These are phyloP conservation scores for Plecotus auritus DNA, from an alignment of 2,113 vertebrate species.

Conservation along the genomic window DNA sequence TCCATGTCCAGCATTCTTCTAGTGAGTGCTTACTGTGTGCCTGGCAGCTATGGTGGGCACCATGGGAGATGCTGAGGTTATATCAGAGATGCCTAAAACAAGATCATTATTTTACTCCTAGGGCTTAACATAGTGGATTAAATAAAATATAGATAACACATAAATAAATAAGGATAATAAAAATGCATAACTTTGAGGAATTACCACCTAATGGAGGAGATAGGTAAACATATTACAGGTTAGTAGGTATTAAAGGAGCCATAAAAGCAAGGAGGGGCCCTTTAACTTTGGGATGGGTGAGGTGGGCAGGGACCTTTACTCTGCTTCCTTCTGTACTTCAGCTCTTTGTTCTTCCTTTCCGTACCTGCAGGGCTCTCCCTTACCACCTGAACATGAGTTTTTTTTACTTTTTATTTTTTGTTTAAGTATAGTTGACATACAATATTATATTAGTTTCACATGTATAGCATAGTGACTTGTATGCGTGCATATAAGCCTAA, in stretches of 20 bases:
- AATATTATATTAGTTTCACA: neutral
- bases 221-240: neutral
- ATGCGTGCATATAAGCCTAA: too few relatives aligned
- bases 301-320: neutral
- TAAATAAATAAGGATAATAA: slow-evolving; percentile 13
- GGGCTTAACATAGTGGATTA: neutral
- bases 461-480: neutral
- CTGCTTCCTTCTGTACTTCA: neutral
- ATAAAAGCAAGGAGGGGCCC: neutral
- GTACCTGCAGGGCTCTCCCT: neutral
- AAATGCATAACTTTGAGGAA: neutral
- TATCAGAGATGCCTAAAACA: neutral
- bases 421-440: neutral
- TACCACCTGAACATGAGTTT: neutral
- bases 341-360: neutral
- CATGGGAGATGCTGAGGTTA: neutral
- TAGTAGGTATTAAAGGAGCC: neutral
- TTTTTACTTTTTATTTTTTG: neutral
- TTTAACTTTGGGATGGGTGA: neutral
- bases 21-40: slow-evolving; percentile 1
- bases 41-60: neutral
- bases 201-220: neutral
- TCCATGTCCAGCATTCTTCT: neutral
- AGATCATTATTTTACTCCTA: neutral
- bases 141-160: neutral